Evolutionary conservation across 2,113 vertebrate species (phyloP), one percentile per base, ranked within the genome.

Genomic region (Entelurus aequoreus): DNA sequence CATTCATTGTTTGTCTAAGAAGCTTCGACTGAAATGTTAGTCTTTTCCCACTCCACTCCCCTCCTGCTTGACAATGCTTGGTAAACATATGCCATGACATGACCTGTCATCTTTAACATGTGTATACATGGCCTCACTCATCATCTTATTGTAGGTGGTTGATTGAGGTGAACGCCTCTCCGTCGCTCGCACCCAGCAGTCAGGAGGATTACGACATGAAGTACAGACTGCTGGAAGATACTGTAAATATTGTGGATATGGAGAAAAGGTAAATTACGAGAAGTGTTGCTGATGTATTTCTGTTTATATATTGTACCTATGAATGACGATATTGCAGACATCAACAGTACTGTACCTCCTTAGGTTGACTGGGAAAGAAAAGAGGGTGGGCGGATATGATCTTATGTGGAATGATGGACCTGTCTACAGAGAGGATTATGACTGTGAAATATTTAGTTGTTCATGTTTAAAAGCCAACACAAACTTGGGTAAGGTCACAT

Each of bases 191-290:
- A 3, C 87, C 92, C 69, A 94, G 93, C 62, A 94, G 91, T 86
- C 90, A 90, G 78, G 92, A 92, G 63, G 93, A 92, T 84, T 93
- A 90, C 1, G 91, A 94, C 56, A 90, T 95, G 83, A 87, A 93
- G 84, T 90, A 70, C 63, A 81, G 77, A n/a, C 88, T 94, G 28
- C 78, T 95, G 77, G 88, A 93, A 76, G 92, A 93, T 78, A 92
- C 90, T 0, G 60, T 94, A 74, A 87, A 90, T 11, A 62, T 91
- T 6, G 89, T 94, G 53, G 93, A 93, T 75, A 93, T 94, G 91
- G 92, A 95, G 76, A 88, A 80, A 83, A 92, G 83, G 89, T 86
- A 86, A 73, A 48, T 28, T 28, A 28, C 28, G 2, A 50, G 16
- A 50, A 50, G n/a, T n/a, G 7, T 50, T 50, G 6, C n/a, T 50